Conservation (phyloP, 2,797 vertebrate genomes). For the Epinephelus malabaricus region DNA sequence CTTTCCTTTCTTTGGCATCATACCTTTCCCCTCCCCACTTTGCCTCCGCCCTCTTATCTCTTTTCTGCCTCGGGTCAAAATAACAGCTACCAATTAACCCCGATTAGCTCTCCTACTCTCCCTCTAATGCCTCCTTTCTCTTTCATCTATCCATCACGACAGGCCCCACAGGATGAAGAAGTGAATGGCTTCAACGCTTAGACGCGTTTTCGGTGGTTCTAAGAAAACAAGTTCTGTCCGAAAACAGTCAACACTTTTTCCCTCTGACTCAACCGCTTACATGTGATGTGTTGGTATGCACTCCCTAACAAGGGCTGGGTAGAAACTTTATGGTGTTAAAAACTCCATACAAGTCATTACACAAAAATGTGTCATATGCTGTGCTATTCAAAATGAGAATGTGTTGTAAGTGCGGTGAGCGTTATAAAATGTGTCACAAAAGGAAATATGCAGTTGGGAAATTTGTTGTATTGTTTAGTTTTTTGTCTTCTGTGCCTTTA, state of each 20-base stretch:
- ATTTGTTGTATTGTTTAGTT: background rate
- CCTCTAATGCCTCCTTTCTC: slow-evolving; percentile 52
- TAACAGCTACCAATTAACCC: slow-evolving; percentile 86
- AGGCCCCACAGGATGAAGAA: slow-evolving; percentile 59
- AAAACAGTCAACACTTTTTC: slow-evolving; percentile 66
- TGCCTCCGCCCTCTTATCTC: slow-evolving; percentile 70
- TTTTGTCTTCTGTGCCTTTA: background rate
- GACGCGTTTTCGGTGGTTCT: slow-evolving; percentile 24
- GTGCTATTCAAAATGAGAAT: slow-evolving; percentile 4
- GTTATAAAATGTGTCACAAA: slow-evolving; percentile 1
- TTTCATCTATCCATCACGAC: slow-evolving; percentile 56
- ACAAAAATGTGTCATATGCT: slow-evolving; percentile 33
- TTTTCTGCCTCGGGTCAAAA: slow-evolving; percentile 80
- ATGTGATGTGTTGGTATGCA: slow-evolving; percentile 38
- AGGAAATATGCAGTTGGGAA: background rate
- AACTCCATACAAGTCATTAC: slow-evolving; percentile 7
- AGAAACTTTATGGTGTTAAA: slow-evolving; percentile 44
- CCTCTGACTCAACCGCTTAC: slow-evolving; percentile 61
- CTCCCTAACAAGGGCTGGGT: slow-evolving; percentile 52
- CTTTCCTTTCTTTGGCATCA: slow-evolving; percentile 41
- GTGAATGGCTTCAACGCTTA: slow-evolving; percentile 47
- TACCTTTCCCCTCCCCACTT: slow-evolving; percentile 40
- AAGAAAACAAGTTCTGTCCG: slow-evolving; percentile 53
- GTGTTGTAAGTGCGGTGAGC: background rate
- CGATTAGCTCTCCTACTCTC: slow-evolving; percentile 78